These are phyloP conservation scores for Ophion slaviceki DNA, from an alignment of 2,888 invertebrate species.

Conservation along the genomic window DNA sequence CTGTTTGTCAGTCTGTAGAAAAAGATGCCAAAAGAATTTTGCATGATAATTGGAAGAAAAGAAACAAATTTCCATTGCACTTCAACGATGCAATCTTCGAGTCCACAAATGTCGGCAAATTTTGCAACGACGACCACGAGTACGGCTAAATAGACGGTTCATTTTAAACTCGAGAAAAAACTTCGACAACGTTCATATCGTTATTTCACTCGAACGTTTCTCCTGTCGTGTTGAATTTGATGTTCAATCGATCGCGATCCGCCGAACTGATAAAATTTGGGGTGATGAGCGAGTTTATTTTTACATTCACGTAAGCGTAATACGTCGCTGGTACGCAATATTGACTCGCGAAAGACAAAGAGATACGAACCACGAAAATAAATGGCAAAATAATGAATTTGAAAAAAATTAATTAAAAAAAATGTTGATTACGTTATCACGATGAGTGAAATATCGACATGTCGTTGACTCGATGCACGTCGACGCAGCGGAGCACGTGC, in stretches of 20 bases:
- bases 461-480: background rate
- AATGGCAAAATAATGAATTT: background rate
- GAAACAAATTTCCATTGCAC: background rate
- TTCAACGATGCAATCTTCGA: background rate
- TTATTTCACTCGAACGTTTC: background rate
- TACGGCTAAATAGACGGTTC: background rate
- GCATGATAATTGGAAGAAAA: background rate
- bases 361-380: background rate
- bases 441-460: constrained; percentile 3
- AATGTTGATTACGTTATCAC: constrained; percentile 30
- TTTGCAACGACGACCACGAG: background rate
- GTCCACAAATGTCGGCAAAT: background rate
- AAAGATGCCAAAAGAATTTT: background rate
- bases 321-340: constrained; percentile 26
- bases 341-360: constrained; percentile 10
- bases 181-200: background rate
- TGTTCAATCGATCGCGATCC: background rate
- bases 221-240: background rate
- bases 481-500: constrained; percentile 7
- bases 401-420: background rate
- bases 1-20: background rate
- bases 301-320: constrained; percentile 20
- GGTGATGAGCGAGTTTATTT: constrained; percentile 23
- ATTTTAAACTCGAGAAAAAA: constrained; percentile 1
- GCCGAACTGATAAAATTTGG: constrained; percentile 4